Evolutionary conservation across 2,113 vertebrate species (phyloP).

Genomic region (Sclerurus mexicanus): DNA sequence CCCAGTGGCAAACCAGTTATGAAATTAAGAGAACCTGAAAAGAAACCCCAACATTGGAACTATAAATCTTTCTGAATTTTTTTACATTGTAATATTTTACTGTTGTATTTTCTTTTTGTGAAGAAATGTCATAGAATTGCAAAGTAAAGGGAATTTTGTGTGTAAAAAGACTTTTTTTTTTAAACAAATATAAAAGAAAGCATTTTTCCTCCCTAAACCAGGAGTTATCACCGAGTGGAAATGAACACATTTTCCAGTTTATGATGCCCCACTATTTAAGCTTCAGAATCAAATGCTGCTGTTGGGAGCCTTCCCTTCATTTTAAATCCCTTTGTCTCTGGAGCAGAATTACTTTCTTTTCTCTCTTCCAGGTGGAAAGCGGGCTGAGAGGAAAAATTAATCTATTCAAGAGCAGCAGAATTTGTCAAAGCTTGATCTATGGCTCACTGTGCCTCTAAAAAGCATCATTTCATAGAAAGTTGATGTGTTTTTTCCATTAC

Average conservation of each 20-base stretch:
- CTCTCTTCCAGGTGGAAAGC: neutral
- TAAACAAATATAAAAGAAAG: neutral
- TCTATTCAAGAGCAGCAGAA: neutral
- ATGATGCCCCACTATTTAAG: neutral
- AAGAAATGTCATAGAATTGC: neutral
- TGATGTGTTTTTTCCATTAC: neutral
- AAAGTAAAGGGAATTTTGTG: neutral
- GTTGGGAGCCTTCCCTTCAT: neutral
- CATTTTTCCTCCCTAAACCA: neutral
- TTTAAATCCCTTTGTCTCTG: neutral
- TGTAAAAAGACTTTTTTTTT: neutral
- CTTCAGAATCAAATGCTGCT: neutral
- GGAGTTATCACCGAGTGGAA: neutral
- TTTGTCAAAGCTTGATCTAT: conserved; percentile 23
- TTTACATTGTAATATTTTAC: neutral
- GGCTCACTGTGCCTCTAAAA: neutral
- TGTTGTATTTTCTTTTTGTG: neutral
- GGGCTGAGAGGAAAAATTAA: neutral
- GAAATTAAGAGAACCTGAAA: neutral
- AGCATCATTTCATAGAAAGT: neutral
- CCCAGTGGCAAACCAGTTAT: neutral
- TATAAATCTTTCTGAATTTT: neutral
- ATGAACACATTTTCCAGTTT: neutral
- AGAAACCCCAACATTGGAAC: neutral
- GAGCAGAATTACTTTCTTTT: neutral